These are phyloP conservation scores for Moxostoma hubbsi DNA, from an alignment of 2,797 vertebrate species.

Conservation along the genomic window DNA sequence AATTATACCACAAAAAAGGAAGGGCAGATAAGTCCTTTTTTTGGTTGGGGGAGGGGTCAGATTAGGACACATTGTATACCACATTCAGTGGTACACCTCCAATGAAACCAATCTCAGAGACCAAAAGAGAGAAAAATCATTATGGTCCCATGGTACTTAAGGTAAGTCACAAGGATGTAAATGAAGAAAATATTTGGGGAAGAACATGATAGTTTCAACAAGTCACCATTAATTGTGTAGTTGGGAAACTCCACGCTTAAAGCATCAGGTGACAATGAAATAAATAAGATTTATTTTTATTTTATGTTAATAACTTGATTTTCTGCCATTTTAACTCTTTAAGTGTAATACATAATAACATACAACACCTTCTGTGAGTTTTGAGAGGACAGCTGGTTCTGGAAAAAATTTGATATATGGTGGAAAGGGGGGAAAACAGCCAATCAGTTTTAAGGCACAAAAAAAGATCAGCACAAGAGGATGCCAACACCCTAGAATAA, in stretches of 20 bases:
- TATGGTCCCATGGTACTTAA: conserved; percentile 39
- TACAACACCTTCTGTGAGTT: too few species aligned
- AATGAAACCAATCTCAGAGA: conserved; percentile 51
- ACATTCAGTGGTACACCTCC: conserved; percentile 44
- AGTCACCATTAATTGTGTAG: not conserved
- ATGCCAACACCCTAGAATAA: too few species aligned
- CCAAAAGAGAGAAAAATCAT: conserved; percentile 40
- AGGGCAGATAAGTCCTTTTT: not conserved
- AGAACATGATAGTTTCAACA: not conserved
- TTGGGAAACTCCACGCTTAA: not conserved
- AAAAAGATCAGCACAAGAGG: too few species aligned
- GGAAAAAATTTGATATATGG: too few species aligned
- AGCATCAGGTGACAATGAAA: not conserved
- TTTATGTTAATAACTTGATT: too few species aligned
- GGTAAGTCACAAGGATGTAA: conserved; percentile 42
- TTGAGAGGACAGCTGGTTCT: too few species aligned
- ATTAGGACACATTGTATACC: conserved; percentile 53
- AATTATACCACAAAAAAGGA: conserved; percentile 30
- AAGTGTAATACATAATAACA: too few species aligned
- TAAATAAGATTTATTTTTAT: not conserved
- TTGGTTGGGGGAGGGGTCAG: conserved; percentile 13
- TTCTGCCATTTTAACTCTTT: too few species aligned
- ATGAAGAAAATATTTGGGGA: conserved; percentile 16
- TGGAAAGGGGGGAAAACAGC: too few species aligned
- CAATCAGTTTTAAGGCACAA: too few species aligned